Evolutionary conservation across 1,140 invertebrate species (phyloP).

Genomic region (Rhagoletis pomonella): DNA sequence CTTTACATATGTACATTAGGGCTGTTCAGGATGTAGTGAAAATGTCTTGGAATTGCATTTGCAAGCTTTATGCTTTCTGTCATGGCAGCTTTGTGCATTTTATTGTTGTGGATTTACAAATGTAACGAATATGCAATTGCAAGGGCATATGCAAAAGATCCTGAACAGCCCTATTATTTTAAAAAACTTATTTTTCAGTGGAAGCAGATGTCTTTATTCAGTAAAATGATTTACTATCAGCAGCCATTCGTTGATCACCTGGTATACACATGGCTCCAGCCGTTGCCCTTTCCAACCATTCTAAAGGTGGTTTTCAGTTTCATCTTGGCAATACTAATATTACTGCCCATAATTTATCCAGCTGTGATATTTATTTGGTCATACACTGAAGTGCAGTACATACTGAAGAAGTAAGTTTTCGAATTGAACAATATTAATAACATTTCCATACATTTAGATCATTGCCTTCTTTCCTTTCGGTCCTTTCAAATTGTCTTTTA

Average conservation of each 20-base stretch:
- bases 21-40: too few species aligned
- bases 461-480: too few species aligned
- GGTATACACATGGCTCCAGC: constrained; percentile 48
- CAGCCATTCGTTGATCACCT: constrained; percentile 50
- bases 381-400: constrained; percentile 53
- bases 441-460: too few species aligned
- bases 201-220: constrained; percentile 45
- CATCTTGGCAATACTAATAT: constrained; percentile 38
- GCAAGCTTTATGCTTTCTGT: too few species aligned
- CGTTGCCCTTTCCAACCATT: constrained; percentile 56
- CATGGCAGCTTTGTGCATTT: too few species aligned
- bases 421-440: background rate
- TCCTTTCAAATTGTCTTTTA: too few species aligned
- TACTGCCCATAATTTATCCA: constrained; percentile 54
- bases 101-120: too few species aligned
- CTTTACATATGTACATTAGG: too few species aligned
- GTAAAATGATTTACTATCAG: constrained; percentile 53
- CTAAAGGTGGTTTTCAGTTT: constrained; percentile 33
- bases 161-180: too few species aligned
- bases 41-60: too few species aligned
- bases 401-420: constrained; percentile 50
- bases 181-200: constrained; percentile 40
- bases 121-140: too few species aligned
- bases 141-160: too few species aligned
- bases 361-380: constrained; percentile 31